Evolutionary conservation across 2,113 vertebrate species (phyloP).

Genomic region (Stercorarius parasiticus): DNA sequence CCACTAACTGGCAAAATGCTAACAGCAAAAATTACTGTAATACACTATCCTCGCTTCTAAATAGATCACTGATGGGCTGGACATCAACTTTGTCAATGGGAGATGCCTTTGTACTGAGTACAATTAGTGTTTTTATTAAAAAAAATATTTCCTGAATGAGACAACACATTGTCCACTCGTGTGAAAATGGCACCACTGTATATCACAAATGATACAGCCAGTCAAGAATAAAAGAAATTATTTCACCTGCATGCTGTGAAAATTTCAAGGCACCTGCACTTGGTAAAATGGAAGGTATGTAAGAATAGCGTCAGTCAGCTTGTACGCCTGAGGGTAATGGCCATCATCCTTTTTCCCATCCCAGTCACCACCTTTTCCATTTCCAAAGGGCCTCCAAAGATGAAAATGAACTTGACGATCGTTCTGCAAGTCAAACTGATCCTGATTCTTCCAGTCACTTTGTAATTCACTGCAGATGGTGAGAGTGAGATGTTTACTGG

Average conservation of each 20-base stretch:
- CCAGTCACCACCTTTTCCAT: constrained; percentile 48
- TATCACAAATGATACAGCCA: constrained; percentile 9
- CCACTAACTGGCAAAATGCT: background rate
- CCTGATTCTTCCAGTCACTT: constrained; percentile 76
- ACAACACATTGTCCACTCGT: constrained; percentile 20
- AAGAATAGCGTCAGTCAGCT: constrained; percentile 37
- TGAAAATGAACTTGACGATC: constrained; percentile 79
- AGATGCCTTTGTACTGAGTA: background rate
- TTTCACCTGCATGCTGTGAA: constrained; percentile 47
- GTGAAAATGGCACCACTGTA: constrained; percentile 34
- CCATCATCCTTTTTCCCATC: constrained; percentile 49
- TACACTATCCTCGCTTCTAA: background rate
- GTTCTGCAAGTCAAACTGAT: constrained; percentile 70
- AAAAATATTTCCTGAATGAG: constrained; percentile 40
- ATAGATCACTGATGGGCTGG: background rate
- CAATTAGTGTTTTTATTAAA: constrained; percentile 56
- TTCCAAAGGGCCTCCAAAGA: constrained; percentile 68
- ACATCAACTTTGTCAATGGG: background rate
- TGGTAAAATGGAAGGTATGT: constrained; percentile 38
- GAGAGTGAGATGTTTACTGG: constrained; percentile 76
- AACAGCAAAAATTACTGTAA: background rate
- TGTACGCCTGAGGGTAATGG: constrained; percentile 24
- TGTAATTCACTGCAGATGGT: constrained; percentile 80
- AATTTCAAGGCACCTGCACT: constrained; percentile 38
- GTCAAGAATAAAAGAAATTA: constrained; percentile 18